Evolutionary conservation across 2,888 invertebrate genomes (phyloP).

Genomic region (Chrysopilus asiliformis): DNA sequence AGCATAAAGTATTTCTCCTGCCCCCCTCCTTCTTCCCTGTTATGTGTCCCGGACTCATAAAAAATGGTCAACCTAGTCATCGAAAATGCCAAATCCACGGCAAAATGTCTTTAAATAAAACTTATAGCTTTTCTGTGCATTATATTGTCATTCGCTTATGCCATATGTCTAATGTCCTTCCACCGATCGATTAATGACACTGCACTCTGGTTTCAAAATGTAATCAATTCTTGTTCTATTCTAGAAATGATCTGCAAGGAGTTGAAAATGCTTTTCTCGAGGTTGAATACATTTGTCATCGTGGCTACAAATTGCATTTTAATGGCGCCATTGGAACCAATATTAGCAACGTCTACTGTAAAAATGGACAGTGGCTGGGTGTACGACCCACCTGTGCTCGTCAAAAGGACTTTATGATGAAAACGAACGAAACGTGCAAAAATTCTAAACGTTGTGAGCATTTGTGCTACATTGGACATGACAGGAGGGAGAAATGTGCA

Average conservation of each 20-base stretch:
- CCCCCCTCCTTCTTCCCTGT: too few species aligned
- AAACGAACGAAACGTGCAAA: conserved; percentile 12
- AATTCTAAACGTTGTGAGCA: conserved; percentile 14
- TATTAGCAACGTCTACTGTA: conserved; percentile 14
- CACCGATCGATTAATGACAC: too few species aligned
- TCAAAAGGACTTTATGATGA: conserved; percentile 6
- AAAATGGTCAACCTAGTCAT: too few species aligned
- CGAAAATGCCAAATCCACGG: too few species aligned
- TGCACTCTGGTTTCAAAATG: too few species aligned
- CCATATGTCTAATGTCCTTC: too few species aligned
- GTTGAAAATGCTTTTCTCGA: conserved; percentile 14
- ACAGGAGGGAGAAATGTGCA: conserved; percentile 32
- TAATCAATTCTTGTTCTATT: conserved; percentile 1
- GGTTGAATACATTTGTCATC: conserved; percentile 17
- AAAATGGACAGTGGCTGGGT: conserved; percentile 16
- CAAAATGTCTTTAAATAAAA: too few species aligned
- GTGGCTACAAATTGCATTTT: conserved; percentile 14
- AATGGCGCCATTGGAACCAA: conserved; percentile 3
- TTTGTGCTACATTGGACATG: conserved; percentile 12
- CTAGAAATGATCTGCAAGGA: conserved; percentile 15
- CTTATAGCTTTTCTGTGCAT: too few species aligned
- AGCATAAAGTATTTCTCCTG: too few species aligned
- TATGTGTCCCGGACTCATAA: too few species aligned
- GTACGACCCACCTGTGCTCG: conserved; percentile 12
- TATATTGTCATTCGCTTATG: too few species aligned